phyloP scores from a whole-genome alignment of 2,888 invertebrate genomes.

The Pegoplata infirma region DNA sequence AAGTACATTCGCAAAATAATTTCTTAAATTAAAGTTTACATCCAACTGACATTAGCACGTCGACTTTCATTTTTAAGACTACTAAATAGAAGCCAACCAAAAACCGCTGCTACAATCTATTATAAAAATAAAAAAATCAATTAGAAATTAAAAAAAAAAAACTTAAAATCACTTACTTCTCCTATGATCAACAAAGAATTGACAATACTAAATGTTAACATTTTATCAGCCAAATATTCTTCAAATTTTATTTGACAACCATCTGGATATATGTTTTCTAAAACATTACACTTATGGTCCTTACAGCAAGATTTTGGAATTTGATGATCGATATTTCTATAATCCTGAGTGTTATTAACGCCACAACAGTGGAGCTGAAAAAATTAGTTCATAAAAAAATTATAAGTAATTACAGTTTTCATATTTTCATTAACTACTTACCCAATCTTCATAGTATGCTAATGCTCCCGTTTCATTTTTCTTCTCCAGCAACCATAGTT shows the following conservation, averaged over 20 bases:
- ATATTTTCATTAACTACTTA: too few relatives aligned
- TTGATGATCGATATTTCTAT: conserved; percentile 68
- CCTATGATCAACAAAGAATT: conserved; percentile 70
- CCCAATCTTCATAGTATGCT: conserved; percentile 72
- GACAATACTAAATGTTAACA: conserved; percentile 70
- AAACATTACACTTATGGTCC: conserved; percentile 66
- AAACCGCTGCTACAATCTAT: conserved; percentile 68
- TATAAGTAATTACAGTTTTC: background rate
- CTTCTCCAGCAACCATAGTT: conserved; percentile 69
- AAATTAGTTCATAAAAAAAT: background rate
- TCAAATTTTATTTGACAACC: conserved; percentile 72
- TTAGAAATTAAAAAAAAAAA: too few relatives aligned
- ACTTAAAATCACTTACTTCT: conserved; percentile 70
- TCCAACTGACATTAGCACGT: conserved; percentile 72
- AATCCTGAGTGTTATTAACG: conserved; percentile 70
- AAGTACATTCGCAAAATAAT: too few relatives aligned
- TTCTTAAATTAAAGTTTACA: conserved; percentile 61
- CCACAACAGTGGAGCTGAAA: conserved; percentile 71
- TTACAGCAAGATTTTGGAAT: conserved; percentile 70
- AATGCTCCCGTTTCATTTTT: conserved; percentile 68
- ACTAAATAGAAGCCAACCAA: conserved; percentile 70
- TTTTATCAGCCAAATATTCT: conserved; percentile 70
- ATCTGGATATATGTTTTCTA: conserved; percentile 64
- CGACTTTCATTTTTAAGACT: conserved; percentile 71
- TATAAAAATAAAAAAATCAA: background rate